phyloP scores from a whole-genome alignment of 2,888 invertebrate species.

The Dicycla oo region DNA sequence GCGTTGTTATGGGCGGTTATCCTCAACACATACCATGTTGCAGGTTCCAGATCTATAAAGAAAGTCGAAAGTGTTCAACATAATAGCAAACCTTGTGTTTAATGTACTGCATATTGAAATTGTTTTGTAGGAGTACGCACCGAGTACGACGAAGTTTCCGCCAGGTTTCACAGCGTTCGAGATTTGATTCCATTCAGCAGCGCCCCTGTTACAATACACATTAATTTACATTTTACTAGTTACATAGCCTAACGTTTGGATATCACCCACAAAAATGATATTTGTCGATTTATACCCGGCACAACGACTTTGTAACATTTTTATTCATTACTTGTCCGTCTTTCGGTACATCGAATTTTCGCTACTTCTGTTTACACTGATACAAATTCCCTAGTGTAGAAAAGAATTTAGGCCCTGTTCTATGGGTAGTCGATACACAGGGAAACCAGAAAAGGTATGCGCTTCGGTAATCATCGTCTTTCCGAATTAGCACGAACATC shows the following conservation, averaged over 20 bases:
- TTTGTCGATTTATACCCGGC: neutral
- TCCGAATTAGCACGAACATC: neutral
- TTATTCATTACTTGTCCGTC: neutral
- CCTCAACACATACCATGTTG: conserved; percentile 97
- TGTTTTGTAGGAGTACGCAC: conserved; percentile 68
- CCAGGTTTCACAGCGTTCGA: conserved; percentile 98
- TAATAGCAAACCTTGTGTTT: neutral
- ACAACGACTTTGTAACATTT: neutral
- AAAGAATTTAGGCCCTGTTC: neutral
- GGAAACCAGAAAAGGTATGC: neutral
- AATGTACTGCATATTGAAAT: neutral
- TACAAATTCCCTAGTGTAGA: neutral
- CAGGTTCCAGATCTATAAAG: conserved; percentile 95
- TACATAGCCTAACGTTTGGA: neutral
- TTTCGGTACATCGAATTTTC: neutral
- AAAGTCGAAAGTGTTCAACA: neutral
- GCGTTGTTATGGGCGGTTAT: conserved; percentile 99
- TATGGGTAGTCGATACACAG: too few species aligned
- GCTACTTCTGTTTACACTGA: neutral
- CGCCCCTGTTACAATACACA: conserved; percentile 89
- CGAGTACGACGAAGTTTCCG: conserved; percentile 96
- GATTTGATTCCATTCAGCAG: conserved; percentile 97
- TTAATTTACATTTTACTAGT: neutral
- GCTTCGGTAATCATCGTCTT: neutral
- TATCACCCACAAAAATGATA: neutral